These are phyloP conservation scores for Amblyraja radiata DNA, from an alignment of 2,797 vertebrate species.

Conservation along the genomic window DNA sequence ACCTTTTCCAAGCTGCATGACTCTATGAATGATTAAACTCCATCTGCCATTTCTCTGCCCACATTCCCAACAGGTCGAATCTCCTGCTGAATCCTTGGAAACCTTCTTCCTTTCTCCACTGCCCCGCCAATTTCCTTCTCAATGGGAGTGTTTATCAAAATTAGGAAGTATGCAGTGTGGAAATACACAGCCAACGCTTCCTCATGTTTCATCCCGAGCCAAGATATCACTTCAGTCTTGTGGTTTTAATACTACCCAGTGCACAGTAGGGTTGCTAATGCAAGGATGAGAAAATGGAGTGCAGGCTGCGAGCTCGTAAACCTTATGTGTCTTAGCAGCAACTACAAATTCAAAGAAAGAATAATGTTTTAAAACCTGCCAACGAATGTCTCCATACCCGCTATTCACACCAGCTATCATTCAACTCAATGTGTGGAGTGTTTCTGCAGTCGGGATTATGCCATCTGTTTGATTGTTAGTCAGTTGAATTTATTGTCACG, in stretches of 20 bases:
- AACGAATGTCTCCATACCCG: not conserved
- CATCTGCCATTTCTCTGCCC: too few species aligned
- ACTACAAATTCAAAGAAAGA: not conserved
- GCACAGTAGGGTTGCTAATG: not conserved
- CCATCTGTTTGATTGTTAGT: not conserved
- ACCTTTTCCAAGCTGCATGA: too few species aligned
- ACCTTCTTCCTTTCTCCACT: too few species aligned
- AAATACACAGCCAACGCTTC: not conserved
- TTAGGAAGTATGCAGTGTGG: not conserved
- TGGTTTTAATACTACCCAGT: not conserved
- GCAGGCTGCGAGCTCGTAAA: not conserved
- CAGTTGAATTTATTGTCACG: too few species aligned
- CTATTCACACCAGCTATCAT: not conserved
- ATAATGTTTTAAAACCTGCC: not conserved
- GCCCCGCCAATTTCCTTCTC: not conserved
- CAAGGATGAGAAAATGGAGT: not conserved
- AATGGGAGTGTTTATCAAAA: not conserved
- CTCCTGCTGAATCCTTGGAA: too few species aligned
- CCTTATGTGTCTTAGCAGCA: not conserved
- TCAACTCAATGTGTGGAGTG: too few species aligned
- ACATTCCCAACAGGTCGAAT: too few species aligned
- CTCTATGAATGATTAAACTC: too few species aligned
- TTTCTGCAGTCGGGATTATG: not conserved
- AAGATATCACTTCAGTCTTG: not conserved
- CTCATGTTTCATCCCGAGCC: not conserved